Evolutionary conservation across 2,888 invertebrate genomes (phyloP), one percentile per base, ranked within the genome.

Genomic region (Augiades crinisus): DNA sequence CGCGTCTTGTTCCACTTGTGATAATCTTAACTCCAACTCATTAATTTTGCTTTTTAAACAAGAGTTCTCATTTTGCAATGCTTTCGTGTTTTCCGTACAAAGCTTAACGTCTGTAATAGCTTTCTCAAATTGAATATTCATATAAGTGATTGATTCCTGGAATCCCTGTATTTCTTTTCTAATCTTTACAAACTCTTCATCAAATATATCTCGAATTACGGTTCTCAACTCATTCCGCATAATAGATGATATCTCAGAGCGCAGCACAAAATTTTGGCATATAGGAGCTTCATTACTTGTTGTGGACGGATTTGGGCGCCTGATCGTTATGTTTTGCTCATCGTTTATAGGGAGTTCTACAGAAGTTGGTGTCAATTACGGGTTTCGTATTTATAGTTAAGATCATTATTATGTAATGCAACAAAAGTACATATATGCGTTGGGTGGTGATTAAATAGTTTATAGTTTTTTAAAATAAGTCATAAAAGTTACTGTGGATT

Each of bases 1-100:
- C 7, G 40, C 45, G 3, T 45, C 38, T 8, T 52, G 52, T 40
- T 52, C 52, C 5, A 34, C 22, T 33, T 40, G 52, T 0, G 45
- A 27, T 2, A 52, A 10, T 24, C 52, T 30, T 7, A 16, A 12
- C 12, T 45, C 45, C 1, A 52, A 13, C 4, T 45, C 31, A 4
- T 12, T 13, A 4, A 37, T 13, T 21, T 47, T 47, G 2, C n/a
- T 27, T 31, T 38, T 38, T 2, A 47, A 6, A 3, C 6, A 13
- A 10, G 3, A 16, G 10, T 38, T 47, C 10, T 38, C 47, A n/a
- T 0, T n/a, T 3, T 31, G 10, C 2, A 47, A 1, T 13, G 17
- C 21, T n/a, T 38, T 47, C 22, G 30, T 21, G 5, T 14, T n/a
- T 27, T 47, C 47, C 10, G 8, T 38, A 14, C 47, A 47, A 3